Base-by-base conservation (phyloP, 2,888 invertebrate genomes). In the Drosophila atripex region DNA sequence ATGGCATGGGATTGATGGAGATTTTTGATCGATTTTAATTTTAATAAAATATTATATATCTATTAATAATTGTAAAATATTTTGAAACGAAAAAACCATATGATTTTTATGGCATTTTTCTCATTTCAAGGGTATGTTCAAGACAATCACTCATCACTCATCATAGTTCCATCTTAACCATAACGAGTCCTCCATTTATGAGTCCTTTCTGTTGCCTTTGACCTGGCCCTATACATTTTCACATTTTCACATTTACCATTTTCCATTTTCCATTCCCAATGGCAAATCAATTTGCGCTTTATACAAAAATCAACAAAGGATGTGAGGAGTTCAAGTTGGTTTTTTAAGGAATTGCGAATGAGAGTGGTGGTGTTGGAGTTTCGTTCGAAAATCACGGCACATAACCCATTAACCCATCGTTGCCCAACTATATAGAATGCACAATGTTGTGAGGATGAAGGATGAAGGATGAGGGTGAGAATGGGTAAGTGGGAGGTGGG, bases 211-310 rank as follows among this genome's bases (percentile, higher is more conserved):
- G 35, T 2, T 35, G 35, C 35, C 35, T 35, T 35, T 35, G 35
- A 35, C 35, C 47, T 16, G 39, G 16, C 18, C 32, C 41, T 25
- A 43, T 23, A 23, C 21, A 3, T 4, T 23, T 23, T 38, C 3
- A 2, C 39, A 41, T 16, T 58, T 30, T 45, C 12, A n/a, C 12
- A 46, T 43, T 46, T 39, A 43, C 41, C 38, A 47, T 30, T 32
- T 53, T 47, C 49, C 64, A 47, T 38, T 54, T 64, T 56, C 51
- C 63, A 75, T 60, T 75, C 66, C 75, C 75, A 64, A 85, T 77
- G 80, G 73, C 75, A 82, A 85, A 80, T 80, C 80, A 82, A 82
- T 82, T 86, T 82, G 69, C 80, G 75, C 80, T 77, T 77, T 83
- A 82, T 80, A 79, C 74, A 84, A 85, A 78, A 84, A 73, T 69